Evolutionary conservation across 2,888 invertebrate genomes (phyloP).

Genomic region (Andrena trimmerana): DNA sequence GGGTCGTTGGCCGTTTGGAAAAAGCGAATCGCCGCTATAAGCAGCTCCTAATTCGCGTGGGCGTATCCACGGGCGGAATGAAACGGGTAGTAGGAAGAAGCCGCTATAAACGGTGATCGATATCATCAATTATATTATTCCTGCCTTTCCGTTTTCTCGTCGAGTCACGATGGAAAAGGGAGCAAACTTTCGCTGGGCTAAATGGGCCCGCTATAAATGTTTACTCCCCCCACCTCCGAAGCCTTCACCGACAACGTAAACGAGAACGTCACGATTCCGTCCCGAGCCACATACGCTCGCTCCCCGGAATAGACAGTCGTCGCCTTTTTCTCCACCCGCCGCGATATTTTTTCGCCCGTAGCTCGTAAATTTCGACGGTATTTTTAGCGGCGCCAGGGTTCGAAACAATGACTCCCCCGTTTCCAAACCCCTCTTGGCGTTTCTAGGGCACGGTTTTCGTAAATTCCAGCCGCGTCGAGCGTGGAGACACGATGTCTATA

Average conservation of each 20-base stretch:
- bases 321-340: not conserved
- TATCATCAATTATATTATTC: constrained; percentile 1
- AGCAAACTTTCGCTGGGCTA: not conserved
- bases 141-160: not conserved
- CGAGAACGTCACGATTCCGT: constrained; percentile 8
- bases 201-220: constrained; percentile 16
- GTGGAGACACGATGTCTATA: constrained; percentile 36
- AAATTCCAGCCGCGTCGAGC: constrained; percentile 39
- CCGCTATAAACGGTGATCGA: constrained; percentile 5
- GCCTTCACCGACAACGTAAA: constrained; percentile 13
- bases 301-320: constrained; percentile 28
- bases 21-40: constrained; percentile 40
- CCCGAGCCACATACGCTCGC: not conserved
- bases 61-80: constrained; percentile 30
- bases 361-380: constrained; percentile 37
- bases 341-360: constrained; percentile 3
- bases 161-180: not conserved
- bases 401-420: constrained; percentile 46
- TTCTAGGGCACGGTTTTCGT: constrained; percentile 42
- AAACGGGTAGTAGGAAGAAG: constrained; percentile 6
- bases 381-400: constrained; percentile 23
- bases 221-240: not conserved
- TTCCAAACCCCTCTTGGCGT: constrained; percentile 28
- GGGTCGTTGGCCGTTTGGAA: constrained; percentile 46
- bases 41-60: constrained; percentile 41